Evolutionary conservation across 1,140 invertebrate genomes (phyloP).

Genomic region (Pentalonia nigronervosa): DNA sequence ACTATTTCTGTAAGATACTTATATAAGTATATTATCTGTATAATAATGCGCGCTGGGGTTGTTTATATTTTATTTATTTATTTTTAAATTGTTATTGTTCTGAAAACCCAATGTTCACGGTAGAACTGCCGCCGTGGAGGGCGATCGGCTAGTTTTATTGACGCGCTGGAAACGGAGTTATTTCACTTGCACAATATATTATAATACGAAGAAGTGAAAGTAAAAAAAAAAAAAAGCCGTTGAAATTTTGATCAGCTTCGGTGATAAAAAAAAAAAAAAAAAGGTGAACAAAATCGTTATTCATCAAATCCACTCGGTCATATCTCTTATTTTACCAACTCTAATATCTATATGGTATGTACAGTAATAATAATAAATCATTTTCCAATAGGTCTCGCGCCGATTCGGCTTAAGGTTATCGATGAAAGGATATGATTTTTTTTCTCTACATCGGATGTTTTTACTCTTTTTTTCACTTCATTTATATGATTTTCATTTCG

Average conservation of each 20-base stretch:
- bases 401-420: conserved; percentile 15
- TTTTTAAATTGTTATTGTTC: neutral
- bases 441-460: neutral
- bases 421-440: conserved; percentile 4
- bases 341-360: neutral
- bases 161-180: neutral
- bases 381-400: neutral
- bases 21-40: neutral
- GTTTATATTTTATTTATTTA: too few relatives aligned
- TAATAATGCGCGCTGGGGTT: neutral
- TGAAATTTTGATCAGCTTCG: neutral
- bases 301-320: neutral
- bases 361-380: neutral
- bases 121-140: neutral
- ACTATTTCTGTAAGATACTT: neutral
- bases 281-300: conserved; percentile 1
- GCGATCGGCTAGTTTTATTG: neutral
- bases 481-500: conserved; percentile 29
- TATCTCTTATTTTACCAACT: neutral
- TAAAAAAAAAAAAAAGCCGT: neutral
- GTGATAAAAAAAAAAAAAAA: neutral
- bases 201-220: neutral
- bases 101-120: neutral
- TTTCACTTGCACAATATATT: neutral
- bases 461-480: neutral